Conservation (phyloP, 2,797 vertebrate genomes). For the Kryptolebias ocellatus region DNA sequence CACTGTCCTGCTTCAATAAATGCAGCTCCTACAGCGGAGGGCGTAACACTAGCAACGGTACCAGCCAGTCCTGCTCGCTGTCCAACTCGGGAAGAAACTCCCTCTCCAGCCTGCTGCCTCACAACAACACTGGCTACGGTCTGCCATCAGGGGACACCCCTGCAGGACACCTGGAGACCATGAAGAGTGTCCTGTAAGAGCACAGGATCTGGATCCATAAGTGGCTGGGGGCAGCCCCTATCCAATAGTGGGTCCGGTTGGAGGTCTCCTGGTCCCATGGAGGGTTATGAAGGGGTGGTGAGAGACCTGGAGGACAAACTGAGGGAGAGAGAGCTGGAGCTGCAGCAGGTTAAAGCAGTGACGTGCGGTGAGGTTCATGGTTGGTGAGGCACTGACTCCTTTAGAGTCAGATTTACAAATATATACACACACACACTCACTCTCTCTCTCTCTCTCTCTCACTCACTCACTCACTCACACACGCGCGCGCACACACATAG, state of each 20-base stretch:
- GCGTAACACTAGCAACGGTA: conserved; percentile 64
- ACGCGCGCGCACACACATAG: no score
- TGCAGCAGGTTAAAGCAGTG: conserved; percentile 85
- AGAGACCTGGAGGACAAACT: conserved; percentile 95
- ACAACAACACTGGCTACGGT: conserved; percentile 79
- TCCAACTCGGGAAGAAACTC: conserved; percentile 94
- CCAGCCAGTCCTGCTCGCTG: conserved; percentile 85
- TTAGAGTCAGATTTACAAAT: no score
- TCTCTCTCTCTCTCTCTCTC: no score
- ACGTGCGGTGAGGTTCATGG: no score
- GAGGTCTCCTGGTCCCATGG: conserved; percentile 84
- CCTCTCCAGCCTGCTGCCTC: conserved; percentile 90
- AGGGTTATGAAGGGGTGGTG: conserved; percentile 88
- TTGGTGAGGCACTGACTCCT: no score
- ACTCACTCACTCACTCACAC: no score
- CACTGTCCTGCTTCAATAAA: conserved; percentile 81
- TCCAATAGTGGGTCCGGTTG: conserved; percentile 89
- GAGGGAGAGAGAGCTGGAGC: conserved; percentile 89
- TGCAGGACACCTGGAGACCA: conserved; percentile 77
- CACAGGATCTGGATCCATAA: conserved; percentile 87
- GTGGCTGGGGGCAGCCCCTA: conserved; percentile 84
- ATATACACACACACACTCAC: no score
- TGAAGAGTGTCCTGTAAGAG: conserved; percentile 79
- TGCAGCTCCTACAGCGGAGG: conserved; percentile 85
- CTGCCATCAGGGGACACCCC: conserved; percentile 78